Evolutionary conservation across 2,797 vertebrate species (phyloP).

Genomic region (Epinephelus awoara): DNA sequence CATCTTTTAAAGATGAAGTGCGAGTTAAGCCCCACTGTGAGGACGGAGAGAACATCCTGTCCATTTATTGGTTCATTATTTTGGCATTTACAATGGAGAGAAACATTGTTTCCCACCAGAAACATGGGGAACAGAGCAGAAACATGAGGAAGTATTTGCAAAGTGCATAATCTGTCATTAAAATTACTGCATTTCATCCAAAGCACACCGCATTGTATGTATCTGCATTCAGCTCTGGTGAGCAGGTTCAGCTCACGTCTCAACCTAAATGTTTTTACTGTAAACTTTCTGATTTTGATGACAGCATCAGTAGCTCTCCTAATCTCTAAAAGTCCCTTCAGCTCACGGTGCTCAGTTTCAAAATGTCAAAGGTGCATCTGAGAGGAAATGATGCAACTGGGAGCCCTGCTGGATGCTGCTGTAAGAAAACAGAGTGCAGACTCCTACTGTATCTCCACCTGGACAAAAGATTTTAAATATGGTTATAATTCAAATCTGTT

Average conservation of each 20-base stretch:
- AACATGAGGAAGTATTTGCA: not conserved
- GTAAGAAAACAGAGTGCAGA: not conserved
- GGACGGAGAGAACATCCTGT: not conserved
- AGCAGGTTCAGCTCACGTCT: not conserved
- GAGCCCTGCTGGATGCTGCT: not conserved
- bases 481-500: not conserved
- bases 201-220: not conserved
- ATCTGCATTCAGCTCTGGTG: not conserved
- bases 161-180: not conserved
- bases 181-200: not conserved
- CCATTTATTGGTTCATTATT: not conserved
- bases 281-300: not conserved
- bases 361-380: slow-evolving; percentile 5
- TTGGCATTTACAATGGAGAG: not conserved
- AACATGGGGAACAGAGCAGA: not conserved
- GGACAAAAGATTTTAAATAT: not conserved
- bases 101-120: not conserved
- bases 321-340: not conserved
- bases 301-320: not conserved
- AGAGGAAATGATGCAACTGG: not conserved
- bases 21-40: not conserved
- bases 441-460: not conserved
- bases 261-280: not conserved
- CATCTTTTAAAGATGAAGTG: not conserved
- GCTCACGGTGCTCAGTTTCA: not conserved